phyloP scores from a whole-genome alignment of 2,888 invertebrate genomes.

The Cylloceria caligata region DNA sequence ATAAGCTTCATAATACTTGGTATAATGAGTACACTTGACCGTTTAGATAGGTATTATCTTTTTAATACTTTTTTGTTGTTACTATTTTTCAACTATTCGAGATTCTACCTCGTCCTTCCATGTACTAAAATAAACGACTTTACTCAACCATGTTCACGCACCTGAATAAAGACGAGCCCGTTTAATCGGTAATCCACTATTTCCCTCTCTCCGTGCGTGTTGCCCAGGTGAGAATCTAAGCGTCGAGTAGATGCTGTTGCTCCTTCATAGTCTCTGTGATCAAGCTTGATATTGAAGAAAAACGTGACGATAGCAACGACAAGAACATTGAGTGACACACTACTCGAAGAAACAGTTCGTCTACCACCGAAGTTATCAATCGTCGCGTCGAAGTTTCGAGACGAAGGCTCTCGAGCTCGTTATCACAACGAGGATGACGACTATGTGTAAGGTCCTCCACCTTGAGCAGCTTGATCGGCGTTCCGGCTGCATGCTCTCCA shows the following conservation, averaged over 20 bases:
- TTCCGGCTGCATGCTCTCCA: conserved; percentile 54
- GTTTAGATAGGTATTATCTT: too few relatives aligned
- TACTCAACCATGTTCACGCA: conserved; percentile 22
- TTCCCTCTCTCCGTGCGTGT: background rate
- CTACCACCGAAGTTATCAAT: background rate
- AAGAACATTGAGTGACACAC: background rate
- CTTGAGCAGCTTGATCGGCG: conserved; percentile 26
- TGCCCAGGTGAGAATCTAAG: conserved; percentile 22
- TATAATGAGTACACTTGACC: too few relatives aligned
- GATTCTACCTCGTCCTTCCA: too few relatives aligned
- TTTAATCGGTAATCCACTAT: background rate
- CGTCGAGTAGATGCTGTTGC: conserved; percentile 12
- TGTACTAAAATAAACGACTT: background rate
- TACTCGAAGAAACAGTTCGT: background rate
- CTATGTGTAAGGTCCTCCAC: conserved; percentile 1
- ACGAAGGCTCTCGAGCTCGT: background rate
- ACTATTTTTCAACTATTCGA: background rate
- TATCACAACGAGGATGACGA: conserved; percentile 6
- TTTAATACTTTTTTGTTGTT: background rate
- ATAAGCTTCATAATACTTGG: background rate
- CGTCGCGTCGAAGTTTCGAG: conserved; percentile 14
- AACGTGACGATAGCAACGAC: background rate
- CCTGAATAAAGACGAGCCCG: conserved; percentile 13
- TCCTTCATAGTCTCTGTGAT: conserved; percentile 1
- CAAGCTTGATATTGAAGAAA: background rate